Base-by-base conservation (phyloP, 2,113 vertebrate species). In the Leptobrachium ailaonicum region DNA sequence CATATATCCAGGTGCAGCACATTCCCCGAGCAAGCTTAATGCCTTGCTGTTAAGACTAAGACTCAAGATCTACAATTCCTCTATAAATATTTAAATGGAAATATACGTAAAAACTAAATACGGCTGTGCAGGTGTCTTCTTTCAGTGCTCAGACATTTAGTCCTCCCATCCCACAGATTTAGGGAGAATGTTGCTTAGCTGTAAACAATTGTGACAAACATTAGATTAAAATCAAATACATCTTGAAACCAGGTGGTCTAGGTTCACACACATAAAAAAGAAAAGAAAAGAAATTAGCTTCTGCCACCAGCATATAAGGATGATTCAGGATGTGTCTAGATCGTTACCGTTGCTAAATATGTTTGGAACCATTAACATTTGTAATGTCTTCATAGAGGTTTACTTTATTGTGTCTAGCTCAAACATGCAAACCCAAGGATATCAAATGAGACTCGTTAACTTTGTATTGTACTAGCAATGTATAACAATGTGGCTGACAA, bases 31-130 rank as follows among this genome's bases (percentile, higher is more conserved):
- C 87, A 85, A 80, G 87, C 73, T 77, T 60, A 74, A 73, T 86
- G 83, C 63, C 76, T 32, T 32, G 20, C 20, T 78, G 72, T 84
- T 78, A 83, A 87, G 82, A 80, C 47, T 85, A 79, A 85, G 82
- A 86, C 82, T 91, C 47, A 91, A 93, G 91, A 86, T 88, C 83
- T 87, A 84, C 82, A 85, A 88, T 71, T 85, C 47, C 14, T 82
- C 73, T 84, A 87, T 91, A 94, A 93, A 93, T 92, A 93, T 94
- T 93, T 93, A 92, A 81, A 87, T 76, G 70, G 81, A 83, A 0
- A 50, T 77, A 87, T 89, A 84, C 80, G 85, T 92, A 86, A 83
- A 82, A 85, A 69, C 68, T 84, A 84, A 87, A 90, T 84, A 78
- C 82, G 84, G 72, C 40, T 71, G 73, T 82, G 14, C 82, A 58